A percentile compares a stretch with the other conserved stretches of the same genome.
Evolutionary conservation across 2,888 invertebrate genomes (phyloP).

Genomic region (Oasisia sp.): DNA sequence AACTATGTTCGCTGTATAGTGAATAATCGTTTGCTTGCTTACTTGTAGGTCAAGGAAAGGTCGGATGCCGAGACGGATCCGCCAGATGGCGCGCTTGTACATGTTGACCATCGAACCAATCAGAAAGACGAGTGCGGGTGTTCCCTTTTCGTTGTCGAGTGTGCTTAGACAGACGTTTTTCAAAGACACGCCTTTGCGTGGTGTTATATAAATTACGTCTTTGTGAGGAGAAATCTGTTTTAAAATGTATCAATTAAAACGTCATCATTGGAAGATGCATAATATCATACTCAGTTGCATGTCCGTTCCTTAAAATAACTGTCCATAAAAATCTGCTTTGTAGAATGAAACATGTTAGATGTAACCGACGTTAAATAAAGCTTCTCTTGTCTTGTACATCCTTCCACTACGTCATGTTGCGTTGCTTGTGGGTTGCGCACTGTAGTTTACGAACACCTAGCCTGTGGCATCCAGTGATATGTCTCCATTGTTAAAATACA

Average conservation of each 20-base stretch:
- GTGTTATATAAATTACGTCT: neutral
- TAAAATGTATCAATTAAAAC: neutral
- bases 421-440: neutral
- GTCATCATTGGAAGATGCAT: neutral
- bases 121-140: neutral
- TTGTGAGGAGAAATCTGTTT: neutral
- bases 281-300: neutral
- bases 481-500: neutral
- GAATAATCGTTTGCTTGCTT: neutral
- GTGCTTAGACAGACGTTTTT: neutral
- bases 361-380: too few species aligned
- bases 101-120: neutral
- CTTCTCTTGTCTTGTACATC: too few species aligned
- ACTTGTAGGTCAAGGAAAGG: neutral
- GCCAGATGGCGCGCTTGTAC: conserved; percentile 10
- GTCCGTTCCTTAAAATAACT: neutral
- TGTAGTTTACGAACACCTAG: neutral
- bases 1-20: too few species aligned
- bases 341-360: neutral
- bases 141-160: neutral
- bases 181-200: neutral
- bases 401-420: neutral
- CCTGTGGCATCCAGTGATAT: neutral
- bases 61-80: neutral
- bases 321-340: neutral